Conservation (phyloP, 2,113 vertebrate genomes). For the Dipodomys stephensi region DNA sequence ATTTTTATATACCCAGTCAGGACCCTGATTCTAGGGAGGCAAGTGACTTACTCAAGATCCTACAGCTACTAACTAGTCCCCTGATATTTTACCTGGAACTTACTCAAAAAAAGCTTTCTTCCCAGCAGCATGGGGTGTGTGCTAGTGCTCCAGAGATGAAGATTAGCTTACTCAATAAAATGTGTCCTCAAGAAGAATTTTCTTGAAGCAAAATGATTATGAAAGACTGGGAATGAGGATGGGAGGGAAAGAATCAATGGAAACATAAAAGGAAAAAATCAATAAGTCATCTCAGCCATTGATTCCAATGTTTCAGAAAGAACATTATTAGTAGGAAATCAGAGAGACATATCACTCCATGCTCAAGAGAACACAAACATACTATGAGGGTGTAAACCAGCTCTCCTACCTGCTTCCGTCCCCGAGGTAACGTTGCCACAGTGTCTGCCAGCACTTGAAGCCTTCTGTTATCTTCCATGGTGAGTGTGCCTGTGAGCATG, state of each 20-base stretch:
- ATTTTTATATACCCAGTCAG: too few relatives aligned
- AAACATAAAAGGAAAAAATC: not conserved
- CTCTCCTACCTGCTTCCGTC: conserved; percentile 88
- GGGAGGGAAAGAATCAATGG: not conserved
- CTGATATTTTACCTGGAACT: not conserved
- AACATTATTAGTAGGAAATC: accelerated
- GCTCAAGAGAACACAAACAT: not conserved
- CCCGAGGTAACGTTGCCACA: conserved; percentile 86
- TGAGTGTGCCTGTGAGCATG: conserved; percentile 78
- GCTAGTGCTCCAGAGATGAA: not conserved
- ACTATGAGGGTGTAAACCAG: not conserved
- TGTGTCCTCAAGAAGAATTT: not conserved
- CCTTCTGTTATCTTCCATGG: conserved; percentile 82
- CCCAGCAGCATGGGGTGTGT: not conserved
- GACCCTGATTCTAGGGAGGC: not conserved
- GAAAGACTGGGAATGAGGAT: not conserved
- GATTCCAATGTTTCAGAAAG: not conserved
- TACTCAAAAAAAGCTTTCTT: not conserved
- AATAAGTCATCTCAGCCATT: not conserved
- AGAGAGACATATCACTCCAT: not conserved
- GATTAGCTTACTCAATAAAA: accelerated
- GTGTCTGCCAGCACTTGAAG: conserved; percentile 81
- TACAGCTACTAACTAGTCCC: not conserved
- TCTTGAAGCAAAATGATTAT: not conserved
- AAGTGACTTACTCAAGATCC: not conserved